These are phyloP conservation scores for Pterophyllum scalare DNA, from an alignment of 2,113 vertebrate species.

Conservation along the genomic window DNA sequence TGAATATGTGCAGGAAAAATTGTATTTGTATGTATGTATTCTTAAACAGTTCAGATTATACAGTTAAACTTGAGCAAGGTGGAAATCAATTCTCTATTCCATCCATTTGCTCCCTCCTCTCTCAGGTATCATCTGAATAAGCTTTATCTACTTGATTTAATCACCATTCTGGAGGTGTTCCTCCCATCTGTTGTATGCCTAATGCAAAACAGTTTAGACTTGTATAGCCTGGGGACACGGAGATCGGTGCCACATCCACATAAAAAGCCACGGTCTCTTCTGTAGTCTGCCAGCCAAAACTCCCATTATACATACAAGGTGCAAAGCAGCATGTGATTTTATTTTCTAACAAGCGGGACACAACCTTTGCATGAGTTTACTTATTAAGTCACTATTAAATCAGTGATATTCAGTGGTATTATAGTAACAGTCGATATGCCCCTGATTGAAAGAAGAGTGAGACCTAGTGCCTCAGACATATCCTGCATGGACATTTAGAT, in stretches of 20 bases:
- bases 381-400: conserved; percentile 79
- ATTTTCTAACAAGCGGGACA: conserved; percentile 80
- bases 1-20: too few relatives aligned
- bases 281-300: not conserved
- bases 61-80: too few relatives aligned
- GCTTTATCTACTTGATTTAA: conserved; percentile 34
- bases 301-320: conserved; percentile 42
- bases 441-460: conserved; percentile 31
- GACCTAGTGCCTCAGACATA: conserved; percentile 42
- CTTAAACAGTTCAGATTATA: not conserved
- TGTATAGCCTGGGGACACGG: conserved; percentile 28
- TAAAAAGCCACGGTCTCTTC: not conserved
- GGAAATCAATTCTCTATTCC: not conserved
- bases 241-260: not conserved
- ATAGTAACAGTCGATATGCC: conserved; percentile 34
- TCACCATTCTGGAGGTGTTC: conserved; percentile 40
- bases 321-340: conserved; percentile 71
- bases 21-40: too few relatives aligned
- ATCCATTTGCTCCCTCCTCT: not conserved
- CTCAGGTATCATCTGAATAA: conserved; percentile 33
- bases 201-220: conserved; percentile 41
- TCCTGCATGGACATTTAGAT: conserved; percentile 61
- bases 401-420: conserved; percentile 69
- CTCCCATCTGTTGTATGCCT: conserved; percentile 33
- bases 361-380: conserved; percentile 64